Percentiles rank a stretch among this genome's conserved stretches.
Evolutionary conservation across 1,140 invertebrate species (phyloP).

Genomic region (Geopemphigus sp.): DNA sequence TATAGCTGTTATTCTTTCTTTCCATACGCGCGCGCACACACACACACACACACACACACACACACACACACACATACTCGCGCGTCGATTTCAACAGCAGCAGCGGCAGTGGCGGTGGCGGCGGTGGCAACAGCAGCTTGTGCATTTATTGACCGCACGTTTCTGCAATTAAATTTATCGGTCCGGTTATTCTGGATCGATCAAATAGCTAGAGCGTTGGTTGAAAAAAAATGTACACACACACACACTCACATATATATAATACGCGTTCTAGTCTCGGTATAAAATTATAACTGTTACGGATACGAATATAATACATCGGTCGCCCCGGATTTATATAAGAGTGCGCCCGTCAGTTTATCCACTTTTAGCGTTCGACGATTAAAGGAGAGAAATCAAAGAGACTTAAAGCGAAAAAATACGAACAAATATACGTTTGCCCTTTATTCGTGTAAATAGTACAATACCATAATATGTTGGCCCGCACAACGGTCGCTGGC

Average conservation of each 20-base stretch:
- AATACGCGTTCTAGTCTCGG: not conserved
- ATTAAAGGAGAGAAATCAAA: too few relatives aligned
- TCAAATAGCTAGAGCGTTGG: conserved; percentile 20
- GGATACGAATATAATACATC: conserved; percentile 28
- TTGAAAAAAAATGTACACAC: conserved; percentile 1
- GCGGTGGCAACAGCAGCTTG: not conserved
- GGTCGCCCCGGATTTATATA: conserved; percentile 8
- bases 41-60: not conserved
- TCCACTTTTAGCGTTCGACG: not conserved
- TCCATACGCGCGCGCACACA: not conserved
- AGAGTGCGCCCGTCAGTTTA: not conserved
- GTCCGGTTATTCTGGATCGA: conserved; percentile 47
- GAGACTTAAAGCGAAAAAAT: too few relatives aligned
- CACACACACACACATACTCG: not conserved
- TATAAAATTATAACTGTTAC: conserved; percentile 33
- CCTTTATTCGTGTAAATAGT: too few relatives aligned
- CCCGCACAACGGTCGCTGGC: too few relatives aligned
- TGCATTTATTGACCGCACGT: conserved; percentile 38
- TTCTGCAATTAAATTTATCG: conserved; percentile 48
- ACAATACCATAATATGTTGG: too few relatives aligned
- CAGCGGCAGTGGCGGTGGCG: too few relatives aligned
- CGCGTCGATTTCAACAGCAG: not conserved
- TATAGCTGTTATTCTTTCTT: not conserved
- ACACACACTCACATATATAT: not conserved
- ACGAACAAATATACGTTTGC: too few relatives aligned